Evolutionary conservation across 2,888 invertebrate genomes (phyloP).

Genomic region (Thalpophila matura): DNA sequence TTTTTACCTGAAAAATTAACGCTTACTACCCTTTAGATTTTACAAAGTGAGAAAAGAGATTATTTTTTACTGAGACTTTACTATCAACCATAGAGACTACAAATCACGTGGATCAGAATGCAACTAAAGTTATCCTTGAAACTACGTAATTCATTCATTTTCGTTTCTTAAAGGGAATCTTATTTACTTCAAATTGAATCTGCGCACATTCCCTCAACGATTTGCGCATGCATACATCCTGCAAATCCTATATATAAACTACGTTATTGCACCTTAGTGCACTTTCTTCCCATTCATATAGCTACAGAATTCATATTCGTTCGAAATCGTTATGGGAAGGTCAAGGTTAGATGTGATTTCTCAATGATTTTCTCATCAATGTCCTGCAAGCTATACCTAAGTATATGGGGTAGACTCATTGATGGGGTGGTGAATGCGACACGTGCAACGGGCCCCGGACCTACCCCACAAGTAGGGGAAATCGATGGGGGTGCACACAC

Average conservation of each 20-base stretch:
- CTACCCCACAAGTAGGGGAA: slow-evolving; percentile 84
- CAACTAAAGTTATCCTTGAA: background rate
- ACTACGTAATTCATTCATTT: slow-evolving; percentile 9
- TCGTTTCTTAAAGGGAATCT: too few relatives aligned
- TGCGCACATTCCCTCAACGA: background rate
- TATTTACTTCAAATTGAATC: too few relatives aligned
- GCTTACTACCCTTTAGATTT: too few relatives aligned
- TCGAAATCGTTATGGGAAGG: too few relatives aligned
- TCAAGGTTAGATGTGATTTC: too few relatives aligned
- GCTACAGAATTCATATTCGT: background rate
- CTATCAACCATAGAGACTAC: too few relatives aligned
- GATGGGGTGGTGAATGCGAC: slow-evolving; percentile 60
- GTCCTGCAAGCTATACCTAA: slow-evolving; percentile 8
- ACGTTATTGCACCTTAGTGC: background rate
- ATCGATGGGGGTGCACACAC: slow-evolving; percentile 82
- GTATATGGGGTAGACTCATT: slow-evolving; percentile 67
- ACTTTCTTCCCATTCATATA: background rate
- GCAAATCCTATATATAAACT: background rate
- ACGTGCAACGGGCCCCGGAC: slow-evolving; percentile 78
- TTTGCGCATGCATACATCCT: background rate
- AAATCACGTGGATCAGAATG: too few relatives aligned
- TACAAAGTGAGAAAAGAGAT: too few relatives aligned
- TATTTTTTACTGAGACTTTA: too few relatives aligned
- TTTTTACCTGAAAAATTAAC: too few relatives aligned
- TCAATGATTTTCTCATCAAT: slow-evolving; percentile 42